Percentiles rank a stretch among this genome's conserved stretches.
phyloP scores from a whole-genome alignment of 2,888 invertebrate genomes.

The Tholera decimalis region DNA sequence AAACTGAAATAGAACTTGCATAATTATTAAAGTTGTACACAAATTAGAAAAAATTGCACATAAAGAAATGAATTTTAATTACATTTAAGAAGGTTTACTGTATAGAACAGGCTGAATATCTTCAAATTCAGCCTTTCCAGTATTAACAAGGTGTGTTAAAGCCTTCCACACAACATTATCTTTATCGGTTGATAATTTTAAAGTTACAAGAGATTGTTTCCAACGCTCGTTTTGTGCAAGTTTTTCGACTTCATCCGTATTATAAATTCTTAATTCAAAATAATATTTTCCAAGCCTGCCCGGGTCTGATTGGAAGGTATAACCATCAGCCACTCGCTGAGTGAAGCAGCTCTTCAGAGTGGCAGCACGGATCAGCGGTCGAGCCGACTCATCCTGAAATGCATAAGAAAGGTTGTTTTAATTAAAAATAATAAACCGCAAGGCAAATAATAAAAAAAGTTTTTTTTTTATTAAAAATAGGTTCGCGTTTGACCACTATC shows the following conservation, averaged over 20 bases:
- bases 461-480: no score
- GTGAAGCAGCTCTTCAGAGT: conserved; percentile 7
- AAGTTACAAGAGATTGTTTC: neutral
- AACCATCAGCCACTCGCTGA: neutral
- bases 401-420: conserved; percentile 4
- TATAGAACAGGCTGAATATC: conserved; percentile 9
- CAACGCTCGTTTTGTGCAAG: conserved; percentile 1
- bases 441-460: no score
- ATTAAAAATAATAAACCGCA: no score
- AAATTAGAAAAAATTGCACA: neutral
- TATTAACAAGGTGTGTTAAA: conserved; percentile 11
- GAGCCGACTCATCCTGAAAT: conserved; percentile 11
- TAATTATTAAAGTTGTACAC: neutral
- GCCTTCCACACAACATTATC: conserved; percentile 7
- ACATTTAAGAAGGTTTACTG: no score
- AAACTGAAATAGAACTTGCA: neutral
- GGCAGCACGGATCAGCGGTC: neutral
- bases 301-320: conserved; percentile 3
- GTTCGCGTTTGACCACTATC: no score
- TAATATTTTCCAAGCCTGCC: conserved; percentile 5
- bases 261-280: conserved; percentile 9
- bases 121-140: conserved; percentile 9
- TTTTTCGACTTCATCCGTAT: conserved; percentile 2
- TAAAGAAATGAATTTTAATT: no score
- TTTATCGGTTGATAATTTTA: conserved; percentile 1